Evolutionary conservation across 2,797 vertebrate species (phyloP), one percentile per base, ranked within the genome.

Genomic region (Hirundo rustica): DNA sequence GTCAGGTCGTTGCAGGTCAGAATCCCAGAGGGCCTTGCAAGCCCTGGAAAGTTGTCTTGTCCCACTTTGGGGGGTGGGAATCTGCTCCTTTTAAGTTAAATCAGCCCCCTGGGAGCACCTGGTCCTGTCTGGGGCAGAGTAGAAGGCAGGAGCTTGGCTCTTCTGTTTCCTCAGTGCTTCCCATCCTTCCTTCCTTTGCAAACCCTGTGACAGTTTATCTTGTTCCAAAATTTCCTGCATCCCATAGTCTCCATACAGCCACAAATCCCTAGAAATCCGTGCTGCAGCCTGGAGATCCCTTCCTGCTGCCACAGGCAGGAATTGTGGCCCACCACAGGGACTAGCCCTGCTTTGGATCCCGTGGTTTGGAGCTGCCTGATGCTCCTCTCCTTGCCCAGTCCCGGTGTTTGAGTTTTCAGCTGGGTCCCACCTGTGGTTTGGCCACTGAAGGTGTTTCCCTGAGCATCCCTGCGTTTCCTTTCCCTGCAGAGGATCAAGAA

Each of bases 401-500:
- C 5, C 53, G 4, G 11, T 2, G 15, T 72, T n/a, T 40, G 58
- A 5, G 5, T 73, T 71, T 64, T 12, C 30, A 54, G 2, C 5
- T 54, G 57, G 36, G 13, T 50, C 57, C 32, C 7, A 34, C 61
- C 0, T 36, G 2, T 10, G 10, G 5, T 75, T 62, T 94, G 54
- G 11, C 32, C 26, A 2, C 55, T 71, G 57, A 3, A 83, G 30
- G 11, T 38, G 44, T 65, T 82, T 77, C 27, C 38, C 21, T 40
- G 66, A 89, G 25, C 48, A 6, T 16, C 23, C 73, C 89, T 54
- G 91, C 44, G 38, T 64, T 93, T 85, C 9, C n/a, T 13, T 94
- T 92, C 65, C 89, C 74, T 85, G 54, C 93, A 99, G 99, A 98
- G 98, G 97, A 97, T 99, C 50, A 99, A 99, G 97, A 99, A 99